Conservation (phyloP, 2,888 invertebrate genomes). For the Herminia tarsipennalis region DNA sequence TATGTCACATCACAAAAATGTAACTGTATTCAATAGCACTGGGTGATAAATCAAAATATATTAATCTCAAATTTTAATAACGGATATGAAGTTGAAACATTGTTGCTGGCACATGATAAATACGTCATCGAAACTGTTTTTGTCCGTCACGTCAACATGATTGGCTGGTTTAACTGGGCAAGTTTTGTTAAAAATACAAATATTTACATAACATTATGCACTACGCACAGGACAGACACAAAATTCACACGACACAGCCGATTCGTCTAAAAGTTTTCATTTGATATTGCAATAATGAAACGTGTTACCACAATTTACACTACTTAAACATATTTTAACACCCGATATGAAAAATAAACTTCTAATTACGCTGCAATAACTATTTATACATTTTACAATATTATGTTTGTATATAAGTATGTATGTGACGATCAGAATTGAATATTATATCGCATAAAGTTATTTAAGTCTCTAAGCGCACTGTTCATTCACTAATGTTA, state of each 20-base stretch:
- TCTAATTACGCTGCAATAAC: slow-evolving; percentile 86
- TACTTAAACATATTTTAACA: slow-evolving; percentile 83
- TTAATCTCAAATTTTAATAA: slow-evolving; percentile 9
- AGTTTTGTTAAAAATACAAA: slow-evolving; percentile 40
- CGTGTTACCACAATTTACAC: slow-evolving; percentile 79
- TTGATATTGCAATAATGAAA: slow-evolving; percentile 80
- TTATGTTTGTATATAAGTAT: slow-evolving; percentile 71
- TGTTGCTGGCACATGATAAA: slow-evolving; percentile 22
- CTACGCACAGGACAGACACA: slow-evolving; percentile 78
- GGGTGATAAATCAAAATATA: neutral
- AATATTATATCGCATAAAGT: slow-evolving; percentile 60
- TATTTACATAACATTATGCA: slow-evolving; percentile 75
- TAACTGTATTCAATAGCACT: neutral
- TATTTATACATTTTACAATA: slow-evolving; percentile 84
- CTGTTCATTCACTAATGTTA: slow-evolving; percentile 65
- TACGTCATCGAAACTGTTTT: slow-evolving; percentile 15
- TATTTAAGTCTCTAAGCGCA: slow-evolving; percentile 78
- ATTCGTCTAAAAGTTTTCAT: slow-evolving; percentile 75
- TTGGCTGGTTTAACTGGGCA: slow-evolving; percentile 48
- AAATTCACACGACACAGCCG: slow-evolving; percentile 83
- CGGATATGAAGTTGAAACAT: slow-evolving; percentile 2
- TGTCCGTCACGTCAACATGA: slow-evolving; percentile 28
- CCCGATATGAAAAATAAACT: slow-evolving; percentile 86
- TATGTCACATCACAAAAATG: neutral
- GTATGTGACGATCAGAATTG: slow-evolving; percentile 52